Conservation (phyloP, 1,140 invertebrate genomes). For the Pachyrhynchus sulphureomaculatus region DNA sequence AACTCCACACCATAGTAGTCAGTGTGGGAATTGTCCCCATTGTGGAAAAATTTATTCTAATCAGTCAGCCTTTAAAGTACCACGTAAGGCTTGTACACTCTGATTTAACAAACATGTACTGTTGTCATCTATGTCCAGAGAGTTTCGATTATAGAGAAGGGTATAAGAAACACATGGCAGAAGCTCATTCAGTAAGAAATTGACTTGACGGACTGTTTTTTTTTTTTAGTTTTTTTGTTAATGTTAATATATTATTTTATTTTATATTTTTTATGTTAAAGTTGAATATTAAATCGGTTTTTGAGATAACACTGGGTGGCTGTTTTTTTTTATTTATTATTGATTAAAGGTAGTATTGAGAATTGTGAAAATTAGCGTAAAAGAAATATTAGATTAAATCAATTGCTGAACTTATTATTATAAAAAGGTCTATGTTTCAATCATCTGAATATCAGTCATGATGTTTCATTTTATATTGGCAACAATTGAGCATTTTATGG, state of each 20-base stretch:
- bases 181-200: constrained; percentile 63
- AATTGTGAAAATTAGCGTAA: no score
- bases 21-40: constrained; percentile 65
- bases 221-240: constrained; percentile 13
- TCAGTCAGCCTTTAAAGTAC: constrained; percentile 67
- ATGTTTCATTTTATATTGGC: no score
- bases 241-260: constrained; percentile 24
- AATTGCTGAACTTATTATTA: no score
- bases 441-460: no score
- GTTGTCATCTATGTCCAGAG: constrained; percentile 65
- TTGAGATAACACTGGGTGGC: background rate
- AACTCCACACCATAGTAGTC: constrained; percentile 57
- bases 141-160: constrained; percentile 65
- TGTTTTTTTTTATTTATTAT: no score
- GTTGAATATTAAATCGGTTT: constrained; percentile 23
- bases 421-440: no score
- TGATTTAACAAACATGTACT: constrained; percentile 63
- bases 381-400: no score
- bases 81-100: constrained; percentile 69
- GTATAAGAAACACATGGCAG: constrained; percentile 66
- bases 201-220: constrained; percentile 35
- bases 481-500: no score
- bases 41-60: constrained; percentile 60
- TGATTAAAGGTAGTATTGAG: background rate
- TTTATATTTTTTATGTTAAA: constrained; percentile 20